Conservation (phyloP, 2,888 invertebrate species). For the Machimus rusticus region DNA sequence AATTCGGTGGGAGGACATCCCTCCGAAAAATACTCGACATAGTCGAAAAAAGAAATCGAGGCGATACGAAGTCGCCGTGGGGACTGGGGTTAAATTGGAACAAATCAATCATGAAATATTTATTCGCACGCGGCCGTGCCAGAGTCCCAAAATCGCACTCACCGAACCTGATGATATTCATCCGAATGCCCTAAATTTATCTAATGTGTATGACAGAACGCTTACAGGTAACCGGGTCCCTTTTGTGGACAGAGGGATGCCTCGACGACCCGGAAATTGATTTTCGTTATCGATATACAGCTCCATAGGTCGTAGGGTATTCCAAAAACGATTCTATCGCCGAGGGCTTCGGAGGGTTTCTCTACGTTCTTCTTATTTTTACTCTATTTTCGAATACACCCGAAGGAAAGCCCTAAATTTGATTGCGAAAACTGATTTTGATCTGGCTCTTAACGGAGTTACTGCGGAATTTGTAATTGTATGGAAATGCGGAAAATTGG, state of each 20-base stretch:
- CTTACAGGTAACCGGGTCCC: neutral
- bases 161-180: neutral
- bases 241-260: neutral
- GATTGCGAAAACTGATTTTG: constrained; percentile 27
- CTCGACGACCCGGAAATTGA: constrained; percentile 20
- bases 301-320: neutral
- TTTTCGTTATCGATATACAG: constrained; percentile 27
- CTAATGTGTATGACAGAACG: neutral
- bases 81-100: constrained; percentile 28
- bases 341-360: neutral
- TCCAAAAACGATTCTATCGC: neutral
- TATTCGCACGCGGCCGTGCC: constrained; percentile 9
- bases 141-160: neutral
- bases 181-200: neutral
- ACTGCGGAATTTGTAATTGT: constrained; percentile 42
- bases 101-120: constrained; percentile 44
- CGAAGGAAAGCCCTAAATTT: constrained; percentile 3
- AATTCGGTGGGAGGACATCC: neutral
- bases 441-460: neutral
- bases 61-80: neutral
- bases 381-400: neutral
- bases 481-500: constrained; percentile 40
- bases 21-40: neutral
- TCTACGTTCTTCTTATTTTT: neutral
- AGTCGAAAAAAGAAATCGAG: neutral